A percentile compares a stretch with the other conserved stretches of the same genome.
These are phyloP conservation scores for Lithobates pipiens DNA, from an alignment of 2,797 vertebrate genomes.

Conservation along the genomic window DNA sequence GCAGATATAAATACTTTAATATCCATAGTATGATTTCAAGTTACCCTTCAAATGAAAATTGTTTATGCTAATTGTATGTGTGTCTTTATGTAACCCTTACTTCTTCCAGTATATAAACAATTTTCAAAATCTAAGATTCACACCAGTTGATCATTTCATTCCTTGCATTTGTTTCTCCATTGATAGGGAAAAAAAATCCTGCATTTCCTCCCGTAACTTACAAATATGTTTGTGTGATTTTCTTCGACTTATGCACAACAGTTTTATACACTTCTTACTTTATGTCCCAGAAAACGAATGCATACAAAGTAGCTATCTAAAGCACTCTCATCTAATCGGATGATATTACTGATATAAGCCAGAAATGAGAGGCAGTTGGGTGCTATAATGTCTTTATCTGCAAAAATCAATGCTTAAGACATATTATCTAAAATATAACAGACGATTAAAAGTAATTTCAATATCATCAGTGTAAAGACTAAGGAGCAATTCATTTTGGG, in stretches of 20 bases:
- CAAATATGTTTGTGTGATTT: background rate
- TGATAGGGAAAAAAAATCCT: background rate
- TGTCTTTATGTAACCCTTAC: no score
- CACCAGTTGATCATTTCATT: background rate
- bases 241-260: background rate
- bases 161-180: background rate
- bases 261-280: background rate
- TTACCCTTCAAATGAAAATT: no score
- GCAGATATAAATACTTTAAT: no score
- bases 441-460: background rate
- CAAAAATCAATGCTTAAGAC: background rate
- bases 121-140: background rate
- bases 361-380: background rate
- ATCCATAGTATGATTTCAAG: no score
- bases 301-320: constrained; percentile 2
- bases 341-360: constrained; percentile 10
- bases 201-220: background rate
- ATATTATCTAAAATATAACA: background rate
- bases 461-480: background rate
- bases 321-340: background rate
- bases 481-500: background rate
- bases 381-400: background rate
- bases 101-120: background rate
- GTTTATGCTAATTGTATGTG: no score
- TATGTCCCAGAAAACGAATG: constrained; percentile 1